A percentile compares a stretch with the other conserved stretches of the same genome.
Conservation (phyloP, 2,888 invertebrate species). For the Notodonta dromedarius region DNA sequence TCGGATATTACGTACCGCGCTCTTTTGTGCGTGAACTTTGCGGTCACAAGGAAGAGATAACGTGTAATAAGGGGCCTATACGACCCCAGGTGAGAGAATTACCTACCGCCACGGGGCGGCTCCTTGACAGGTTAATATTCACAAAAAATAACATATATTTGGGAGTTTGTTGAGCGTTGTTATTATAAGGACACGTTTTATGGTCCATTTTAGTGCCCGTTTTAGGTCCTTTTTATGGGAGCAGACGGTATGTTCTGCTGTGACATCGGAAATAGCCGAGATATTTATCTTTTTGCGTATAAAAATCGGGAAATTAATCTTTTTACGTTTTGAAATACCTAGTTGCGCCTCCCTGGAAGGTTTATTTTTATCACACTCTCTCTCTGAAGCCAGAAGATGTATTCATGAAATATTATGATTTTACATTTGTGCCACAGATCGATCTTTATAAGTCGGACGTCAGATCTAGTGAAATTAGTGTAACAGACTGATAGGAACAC, state of each 20-base stretch:
- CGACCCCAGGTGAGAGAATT: conserved; percentile 37
- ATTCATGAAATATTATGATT: too few species aligned
- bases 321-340: neutral
- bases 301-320: neutral
- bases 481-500: too few species aligned
- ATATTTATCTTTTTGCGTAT: neutral
- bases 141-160: conserved; percentile 28
- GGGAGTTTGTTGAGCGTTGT: conserved; percentile 7
- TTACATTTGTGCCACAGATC: too few species aligned
- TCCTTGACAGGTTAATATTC: conserved; percentile 33
- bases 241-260: neutral
- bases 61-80: conserved; percentile 36
- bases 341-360: neutral
- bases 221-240: conserved; percentile 2
- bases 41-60: conserved; percentile 37
- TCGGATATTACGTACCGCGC: conserved; percentile 33
- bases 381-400: too few species aligned
- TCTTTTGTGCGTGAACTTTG: conserved; percentile 44
- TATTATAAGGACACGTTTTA: conserved; percentile 7
- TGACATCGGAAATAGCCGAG: conserved; percentile 3
- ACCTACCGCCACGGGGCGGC: conserved; percentile 37
- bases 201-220: conserved; percentile 5
- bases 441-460: too few species aligned
- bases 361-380: neutral
- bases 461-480: too few species aligned